Evolutionary conservation across 2,797 vertebrate genomes (phyloP), one percentile per base, ranked within the genome.

Genomic region (Champsocephalus gunnari): DNA sequence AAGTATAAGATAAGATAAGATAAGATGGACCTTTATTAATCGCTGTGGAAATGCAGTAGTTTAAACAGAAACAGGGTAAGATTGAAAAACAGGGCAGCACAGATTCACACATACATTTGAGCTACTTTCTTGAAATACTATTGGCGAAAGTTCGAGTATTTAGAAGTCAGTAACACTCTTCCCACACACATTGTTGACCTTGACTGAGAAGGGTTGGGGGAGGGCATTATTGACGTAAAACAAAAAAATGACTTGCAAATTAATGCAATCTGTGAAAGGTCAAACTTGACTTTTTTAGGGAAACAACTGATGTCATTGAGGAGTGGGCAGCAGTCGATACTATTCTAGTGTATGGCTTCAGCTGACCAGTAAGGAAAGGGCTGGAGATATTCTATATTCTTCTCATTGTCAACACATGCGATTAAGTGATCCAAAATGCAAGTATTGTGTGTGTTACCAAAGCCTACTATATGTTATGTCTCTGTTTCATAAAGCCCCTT

Each of bases 161-260:
- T 54, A 12, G 9, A 68, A 72, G 78, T 85, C 77, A 79, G 64
- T 16, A 34, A 11, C 65, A 77, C 62, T 17, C 85, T 32, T 82
- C 83, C 86, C 83, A 84, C 82, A 71, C 87, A 88, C 67, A 73
- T 47, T 66, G 57, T 53, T 84, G 78, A 70, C 80, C 74, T 78
- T 47, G 77, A 62, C 65, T 60, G 19, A 79, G 58, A 79, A 41
- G 38, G 63, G 73, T 62, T 62, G 50, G 72, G 51, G 66, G 32
- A 59, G 50, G 48, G 34, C 64, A 72, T 70, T 74, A 68, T 64
- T 14, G 66, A 81, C 34, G 14, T 34, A 1, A 60, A 41, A 59
- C 66, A 75, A 9, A 68, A 61, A 13, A 19, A 70, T 75, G 32
- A 71, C 76, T 83, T 87, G 61, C 28, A 78, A 89, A 88, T 75